Evolutionary conservation across 2,888 invertebrate species (phyloP).

Genomic region (Polydrusus pterygomalis): DNA sequence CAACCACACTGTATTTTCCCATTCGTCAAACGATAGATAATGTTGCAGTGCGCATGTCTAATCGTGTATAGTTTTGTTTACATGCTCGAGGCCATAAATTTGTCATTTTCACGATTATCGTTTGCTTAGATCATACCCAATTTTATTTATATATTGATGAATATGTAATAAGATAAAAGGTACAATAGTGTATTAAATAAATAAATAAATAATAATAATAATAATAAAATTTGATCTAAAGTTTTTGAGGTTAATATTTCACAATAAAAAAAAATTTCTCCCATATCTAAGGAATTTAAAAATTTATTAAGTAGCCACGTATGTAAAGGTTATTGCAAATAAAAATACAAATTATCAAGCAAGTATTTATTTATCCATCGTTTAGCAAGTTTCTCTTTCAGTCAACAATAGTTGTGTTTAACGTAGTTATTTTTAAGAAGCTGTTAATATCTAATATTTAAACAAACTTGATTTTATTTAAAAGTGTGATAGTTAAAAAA

Average conservation of each 20-base stretch:
- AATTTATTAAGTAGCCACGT: slow-evolving; percentile 6
- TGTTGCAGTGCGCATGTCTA: too few relatives aligned
- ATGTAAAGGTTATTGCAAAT: slow-evolving; percentile 1
- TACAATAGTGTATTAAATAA: too few relatives aligned
- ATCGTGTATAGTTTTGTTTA: too few relatives aligned
- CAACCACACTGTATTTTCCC: too few relatives aligned
- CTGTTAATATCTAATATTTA: slow-evolving; percentile 1
- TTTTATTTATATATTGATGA: too few relatives aligned
- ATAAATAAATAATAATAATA: too few relatives aligned
- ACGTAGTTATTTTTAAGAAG: neutral
- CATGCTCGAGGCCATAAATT: too few relatives aligned
- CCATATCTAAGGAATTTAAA: neutral
- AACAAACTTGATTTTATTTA: neutral
- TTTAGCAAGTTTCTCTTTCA: slow-evolving; percentile 27
- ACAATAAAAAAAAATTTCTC: slow-evolving; percentile 6
- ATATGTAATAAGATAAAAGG: too few relatives aligned
- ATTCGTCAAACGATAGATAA: too few relatives aligned
- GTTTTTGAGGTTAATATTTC: neutral
- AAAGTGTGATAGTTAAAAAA: neutral
- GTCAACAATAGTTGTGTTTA: slow-evolving; percentile 1
- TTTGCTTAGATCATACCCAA: too few relatives aligned
- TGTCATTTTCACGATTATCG: too few relatives aligned
- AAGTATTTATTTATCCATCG: neutral
- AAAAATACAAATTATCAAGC: slow-evolving; percentile 9
- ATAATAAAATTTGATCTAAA: neutral